These are phyloP conservation scores for Myotis findleyi DNA, from an alignment of 2,797 vertebrate species.

Conservation along the genomic window DNA sequence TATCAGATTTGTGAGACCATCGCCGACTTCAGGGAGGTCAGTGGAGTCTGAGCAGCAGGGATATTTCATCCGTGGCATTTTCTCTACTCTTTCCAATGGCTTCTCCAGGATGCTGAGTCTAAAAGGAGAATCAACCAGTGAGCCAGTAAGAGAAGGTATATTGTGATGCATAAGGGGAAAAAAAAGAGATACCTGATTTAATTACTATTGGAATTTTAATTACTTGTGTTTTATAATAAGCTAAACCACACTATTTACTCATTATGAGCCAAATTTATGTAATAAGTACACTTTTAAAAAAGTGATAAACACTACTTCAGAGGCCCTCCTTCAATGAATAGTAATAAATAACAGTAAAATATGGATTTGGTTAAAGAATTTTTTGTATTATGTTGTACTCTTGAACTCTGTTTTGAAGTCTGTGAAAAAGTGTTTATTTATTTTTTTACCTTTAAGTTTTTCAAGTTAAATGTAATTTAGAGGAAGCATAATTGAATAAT, in stretches of 20 bases:
- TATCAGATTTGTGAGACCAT: constrained; percentile 32
- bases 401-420: neutral
- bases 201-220: constrained; percentile 48
- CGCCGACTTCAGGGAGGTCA: constrained; percentile 61
- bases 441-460: constrained; percentile 17
- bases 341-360: constrained; percentile 40
- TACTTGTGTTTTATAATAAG: constrained; percentile 59
- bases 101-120: constrained; percentile 84
- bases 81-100: constrained; percentile 87
- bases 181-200: constrained; percentile 4
- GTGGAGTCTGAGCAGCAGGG: constrained; percentile 80
- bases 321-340: constrained; percentile 23
- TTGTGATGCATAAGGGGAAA: constrained; percentile 47
- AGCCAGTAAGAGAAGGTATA: constrained; percentile 66
- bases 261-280: constrained; percentile 41
- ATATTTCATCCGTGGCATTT: constrained; percentile 82
- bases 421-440: neutral
- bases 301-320: constrained; percentile 18
- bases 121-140: constrained; percentile 81
- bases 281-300: constrained; percentile 25
- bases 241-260: constrained; percentile 18
- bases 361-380: constrained; percentile 21
- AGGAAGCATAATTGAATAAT: constrained; percentile 34
- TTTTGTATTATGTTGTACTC: constrained; percentile 39
- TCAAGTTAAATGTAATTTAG: constrained; percentile 54